Conservation (phyloP, 1,140 invertebrate genomes). For the Plectrocnemia conspersa region DNA sequence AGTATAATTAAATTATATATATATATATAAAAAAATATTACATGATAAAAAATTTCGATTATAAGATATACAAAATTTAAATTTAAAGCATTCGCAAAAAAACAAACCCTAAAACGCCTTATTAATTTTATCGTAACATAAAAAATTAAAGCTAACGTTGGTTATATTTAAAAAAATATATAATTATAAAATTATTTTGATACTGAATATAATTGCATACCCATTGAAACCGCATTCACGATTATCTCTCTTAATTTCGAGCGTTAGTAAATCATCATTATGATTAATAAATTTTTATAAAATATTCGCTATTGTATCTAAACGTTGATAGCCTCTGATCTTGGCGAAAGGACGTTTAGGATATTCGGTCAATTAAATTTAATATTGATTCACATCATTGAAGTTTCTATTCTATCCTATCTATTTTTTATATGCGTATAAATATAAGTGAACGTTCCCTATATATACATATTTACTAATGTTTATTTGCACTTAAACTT, state of each 20-base stretch:
- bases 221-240: conserved; percentile 4
- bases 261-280: background rate
- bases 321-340: background rate
- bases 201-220: conserved; percentile 14
- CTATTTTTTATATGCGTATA: conserved; percentile 8
- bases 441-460: no score
- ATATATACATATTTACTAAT: no score
- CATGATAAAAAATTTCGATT: background rate
- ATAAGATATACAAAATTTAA: conserved; percentile 12
- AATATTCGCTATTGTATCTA: background rate
- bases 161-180: no score
- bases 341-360: background rate
- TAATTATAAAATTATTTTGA: conserved; percentile 27
- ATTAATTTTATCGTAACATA: conserved; percentile 25
- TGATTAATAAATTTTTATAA: no score
- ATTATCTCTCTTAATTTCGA: background rate
- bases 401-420: conserved; percentile 7
- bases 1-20: background rate
- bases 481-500: no score
- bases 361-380: conserved; percentile 8
- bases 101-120: conserved; percentile 23
- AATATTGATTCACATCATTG: background rate
- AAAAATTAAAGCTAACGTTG: conserved; percentile 22
- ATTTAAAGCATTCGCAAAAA: conserved; percentile 21
- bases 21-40: conserved; percentile 4